Evolutionary conservation across 2,888 invertebrate genomes (phyloP), one percentile per base, ranked within the genome.

Genomic region (Neoitamus cyanurus): DNA sequence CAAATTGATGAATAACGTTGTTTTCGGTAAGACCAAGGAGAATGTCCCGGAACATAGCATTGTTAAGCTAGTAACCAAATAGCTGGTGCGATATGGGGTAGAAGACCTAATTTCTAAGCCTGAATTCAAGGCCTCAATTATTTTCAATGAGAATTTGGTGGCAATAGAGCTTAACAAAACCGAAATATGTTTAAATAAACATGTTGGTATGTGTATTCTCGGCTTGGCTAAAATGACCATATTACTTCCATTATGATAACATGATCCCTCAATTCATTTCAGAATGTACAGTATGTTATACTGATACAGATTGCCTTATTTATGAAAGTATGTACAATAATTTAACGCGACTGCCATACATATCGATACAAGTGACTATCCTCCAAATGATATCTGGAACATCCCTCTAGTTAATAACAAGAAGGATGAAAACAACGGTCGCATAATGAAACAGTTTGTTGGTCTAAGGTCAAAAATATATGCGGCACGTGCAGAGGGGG

Each of bases 41-140:
- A 88, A 87, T 83, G 86, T 87, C 0, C 86, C 86, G 72, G 86
- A 86, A 20, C 80, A 87, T 48, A 85, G 86, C 69, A 37, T 84
- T 75, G 73, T 87, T 58, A 86, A 84, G 84, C 31, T 87, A 6
- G 73, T 87, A 7, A 69, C 83, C 34, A 15, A 46, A 28, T 87
- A 85, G 86, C 75, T 85, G n/a, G 84, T 15, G 15, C 9, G 36
- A 20, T 31, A 36, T 15, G 68, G 72, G 25, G 75, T 46, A 2
- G 82, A 69, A 37, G 34, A 69, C n/a, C 31, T 85, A 13, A 73
- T 73, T 58, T 20, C 83, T n/a, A 85, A 86, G 83, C 80, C 73
- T 77, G 85, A 85, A 84, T 85, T 84, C 77, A 28, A 25, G 75
- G 82, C 36, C 31, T 13, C 69, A 28, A 11, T 72, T 28, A 84